A percentile compares a stretch with the other conserved stretches of the same genome.
These are phyloP conservation scores for Eleginops maclovinus DNA, from an alignment of 2,113 vertebrate genomes.

Conservation along the genomic window DNA sequence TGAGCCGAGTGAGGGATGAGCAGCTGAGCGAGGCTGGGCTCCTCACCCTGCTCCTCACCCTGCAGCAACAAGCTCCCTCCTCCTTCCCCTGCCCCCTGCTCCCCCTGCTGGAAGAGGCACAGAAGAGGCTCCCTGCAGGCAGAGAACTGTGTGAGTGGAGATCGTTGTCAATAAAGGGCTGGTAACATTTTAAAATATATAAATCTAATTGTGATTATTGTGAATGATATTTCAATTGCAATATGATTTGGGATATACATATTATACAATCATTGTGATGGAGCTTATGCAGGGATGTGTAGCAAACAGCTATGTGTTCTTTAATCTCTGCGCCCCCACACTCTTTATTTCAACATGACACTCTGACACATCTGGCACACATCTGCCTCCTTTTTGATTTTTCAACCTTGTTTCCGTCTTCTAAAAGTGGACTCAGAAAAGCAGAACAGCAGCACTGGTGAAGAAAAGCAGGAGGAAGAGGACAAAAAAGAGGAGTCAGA, in stretches of 20 bases:
- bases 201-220: no score
- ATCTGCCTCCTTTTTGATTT: no score
- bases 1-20: constrained; percentile 80
- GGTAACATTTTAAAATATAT: not conserved
- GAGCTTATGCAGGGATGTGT: no score
- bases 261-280: no score
- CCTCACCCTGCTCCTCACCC: constrained; percentile 79
- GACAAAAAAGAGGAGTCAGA: constrained; percentile 27
- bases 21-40: constrained; percentile 79
- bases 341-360: no score
- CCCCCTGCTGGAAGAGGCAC: constrained; percentile 71
- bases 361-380: no score
- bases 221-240: no score
- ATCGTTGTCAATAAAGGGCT: not conserved
- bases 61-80: constrained; percentile 60
- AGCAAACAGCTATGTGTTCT: no score
- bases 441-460: not conserved
- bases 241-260: no score
- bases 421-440: constrained; percentile 30
- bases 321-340: no score
- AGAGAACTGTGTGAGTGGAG: constrained; percentile 6
- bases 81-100: constrained; percentile 71
- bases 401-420: not conserved
- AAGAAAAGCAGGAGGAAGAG: constrained; percentile 11
- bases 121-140: not conserved